Conservation (phyloP, 2,113 vertebrate species). For the Ploceus nigricollis region DNA sequence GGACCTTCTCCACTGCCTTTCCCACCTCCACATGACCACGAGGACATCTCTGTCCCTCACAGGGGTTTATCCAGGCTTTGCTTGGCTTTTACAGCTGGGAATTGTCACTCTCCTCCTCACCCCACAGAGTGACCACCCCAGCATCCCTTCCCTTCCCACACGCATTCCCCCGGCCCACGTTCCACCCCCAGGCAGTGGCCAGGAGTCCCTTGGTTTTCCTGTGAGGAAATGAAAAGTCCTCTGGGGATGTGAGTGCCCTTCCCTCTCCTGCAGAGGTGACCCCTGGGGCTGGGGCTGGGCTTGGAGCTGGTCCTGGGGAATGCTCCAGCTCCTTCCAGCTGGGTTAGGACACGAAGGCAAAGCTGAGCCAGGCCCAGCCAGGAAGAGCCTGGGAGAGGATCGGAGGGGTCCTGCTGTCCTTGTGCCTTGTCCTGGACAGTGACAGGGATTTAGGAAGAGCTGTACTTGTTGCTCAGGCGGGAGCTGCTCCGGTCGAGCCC, state of each 20-base stretch:
- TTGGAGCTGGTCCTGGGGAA: neutral
- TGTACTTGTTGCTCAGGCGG: slow-evolving; percentile 86
- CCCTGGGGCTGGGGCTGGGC: neutral
- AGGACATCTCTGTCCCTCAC: neutral
- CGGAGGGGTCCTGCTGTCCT: neutral
- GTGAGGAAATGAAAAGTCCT: neutral
- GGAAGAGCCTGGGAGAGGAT: neutral
- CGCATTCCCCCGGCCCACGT: rapidly evolving
- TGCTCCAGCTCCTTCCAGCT: neutral
- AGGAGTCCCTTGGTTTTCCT: neutral
- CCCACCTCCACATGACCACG: neutral
- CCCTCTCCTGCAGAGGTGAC: neutral
- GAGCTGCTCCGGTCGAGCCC: slow-evolving; percentile 86
- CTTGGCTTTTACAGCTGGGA: neutral
- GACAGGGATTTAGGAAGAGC: slow-evolving; percentile 70
- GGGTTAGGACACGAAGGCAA: neutral
- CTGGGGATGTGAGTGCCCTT: neutral
- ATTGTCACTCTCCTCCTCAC: neutral
- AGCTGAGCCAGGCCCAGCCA: neutral
- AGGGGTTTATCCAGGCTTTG: neutral
- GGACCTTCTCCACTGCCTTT: neutral
- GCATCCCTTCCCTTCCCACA: neutral
- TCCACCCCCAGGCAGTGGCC: neutral
- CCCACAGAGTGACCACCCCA: neutral
- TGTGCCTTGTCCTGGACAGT: neutral